A percentile compares a stretch with the other conserved stretches of the same genome.
These are phyloP conservation scores for Platorchestia sp. DNA, from an alignment of 1,140 invertebrate genomes.

Conservation along the genomic window DNA sequence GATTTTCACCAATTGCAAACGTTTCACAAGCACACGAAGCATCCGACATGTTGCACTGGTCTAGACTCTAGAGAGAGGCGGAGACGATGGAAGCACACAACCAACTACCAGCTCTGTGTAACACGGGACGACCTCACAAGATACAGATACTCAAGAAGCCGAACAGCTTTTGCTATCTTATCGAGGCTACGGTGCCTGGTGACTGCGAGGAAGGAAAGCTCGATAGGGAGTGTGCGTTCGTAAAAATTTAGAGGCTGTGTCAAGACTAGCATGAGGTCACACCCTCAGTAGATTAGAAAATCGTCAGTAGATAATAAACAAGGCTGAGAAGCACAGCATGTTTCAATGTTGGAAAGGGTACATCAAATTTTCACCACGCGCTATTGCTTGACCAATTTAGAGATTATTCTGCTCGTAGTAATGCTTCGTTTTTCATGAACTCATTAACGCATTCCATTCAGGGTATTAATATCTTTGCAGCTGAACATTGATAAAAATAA, in stretches of 20 bases:
- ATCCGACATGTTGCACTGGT: neutral
- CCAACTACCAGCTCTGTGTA: neutral
- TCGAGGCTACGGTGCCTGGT: neutral
- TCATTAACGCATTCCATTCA: neutral
- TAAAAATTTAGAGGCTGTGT: neutral
- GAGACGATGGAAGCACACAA: neutral
- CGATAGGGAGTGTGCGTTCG: neutral
- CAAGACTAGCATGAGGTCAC: neutral
- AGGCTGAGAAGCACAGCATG: neutral
- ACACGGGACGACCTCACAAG: neutral
- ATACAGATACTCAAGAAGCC: neutral
- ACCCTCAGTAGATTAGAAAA: neutral
- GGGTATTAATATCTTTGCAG: too few species aligned
- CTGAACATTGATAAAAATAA: too few species aligned
- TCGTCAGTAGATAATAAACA: neutral
- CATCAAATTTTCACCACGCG: neutral
- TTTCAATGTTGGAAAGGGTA: neutral
- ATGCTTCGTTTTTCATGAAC: neutral
- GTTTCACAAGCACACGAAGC: neutral
- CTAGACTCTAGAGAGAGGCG: neutral
- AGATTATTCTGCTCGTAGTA: neutral
- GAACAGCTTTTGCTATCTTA: neutral
- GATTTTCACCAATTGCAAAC: too few species aligned
- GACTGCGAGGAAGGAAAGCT: neutral
- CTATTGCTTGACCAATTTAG: neutral